Base-by-base conservation (phyloP, 2,113 vertebrate genomes). In the Lophius piscatorius region DNA sequence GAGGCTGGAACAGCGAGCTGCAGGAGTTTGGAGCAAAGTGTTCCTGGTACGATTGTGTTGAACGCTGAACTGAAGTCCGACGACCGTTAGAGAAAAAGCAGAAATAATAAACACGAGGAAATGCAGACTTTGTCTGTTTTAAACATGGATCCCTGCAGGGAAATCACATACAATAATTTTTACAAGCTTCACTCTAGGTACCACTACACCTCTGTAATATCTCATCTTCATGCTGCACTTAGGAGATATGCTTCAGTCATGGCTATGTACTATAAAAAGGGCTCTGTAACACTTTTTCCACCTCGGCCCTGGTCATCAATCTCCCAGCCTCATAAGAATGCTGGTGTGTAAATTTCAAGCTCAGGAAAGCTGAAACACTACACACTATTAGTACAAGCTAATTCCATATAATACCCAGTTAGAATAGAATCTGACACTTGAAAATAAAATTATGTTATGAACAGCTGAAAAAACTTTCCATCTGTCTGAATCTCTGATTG, bases 321-420 rank as follows among this genome's bases (percentile, higher is more conserved):
- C 65, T 76, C 36, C 59, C 42, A 38, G 45, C 39, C 41, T 74
- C 62, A 48, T 45, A 75, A 74, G 71, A 74, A 81, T 65, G 63
- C 80, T 82, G n/a, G n/a, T n/a, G n/a, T n/a, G n/a, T n/a, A 70
- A 82, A 87, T 82, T 74, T 85, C 81, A 85, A 52, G 50, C 52
- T 76, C 41, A 71, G 39, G 48, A 78, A 38, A 5, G 63, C 40
- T 51, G 41, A 52, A 84, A 76, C 55, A 45, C 50, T 67, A 86
- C 87, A 16, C 58, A 56, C 60, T 83, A 78, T 83, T 82, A 82
- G 56, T 70, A 52, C 16, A 13, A 50, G 68, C 45, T 85, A 83
- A 83, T 90, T 87, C 67, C 63, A 75, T 57, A 71, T 60, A 63
- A 62, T 67, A 69, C 68, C 45, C 29, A 4, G 39, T 57, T 11